Conservation (phyloP, 2,888 invertebrate species). For the Pammene fasciana region DNA sequence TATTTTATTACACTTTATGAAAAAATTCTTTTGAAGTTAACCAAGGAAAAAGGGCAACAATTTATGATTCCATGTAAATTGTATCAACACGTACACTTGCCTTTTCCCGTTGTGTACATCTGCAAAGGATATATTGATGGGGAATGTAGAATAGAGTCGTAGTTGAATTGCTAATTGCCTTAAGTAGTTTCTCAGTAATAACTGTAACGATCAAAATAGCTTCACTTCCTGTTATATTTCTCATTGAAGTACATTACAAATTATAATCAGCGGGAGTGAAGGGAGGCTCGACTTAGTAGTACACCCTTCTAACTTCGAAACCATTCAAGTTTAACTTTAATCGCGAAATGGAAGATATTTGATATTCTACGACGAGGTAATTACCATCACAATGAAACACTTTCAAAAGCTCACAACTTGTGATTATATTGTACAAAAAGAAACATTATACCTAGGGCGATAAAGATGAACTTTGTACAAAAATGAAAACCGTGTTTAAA, state of each 20-base stretch:
- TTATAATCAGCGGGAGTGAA: conserved; percentile 15
- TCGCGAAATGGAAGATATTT: conserved; percentile 28
- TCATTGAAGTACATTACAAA: conserved; percentile 8
- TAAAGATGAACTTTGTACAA: background rate
- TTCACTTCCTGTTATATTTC: background rate
- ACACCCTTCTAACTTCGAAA: conserved; percentile 16
- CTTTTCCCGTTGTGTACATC: no score
- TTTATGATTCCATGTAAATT: background rate
- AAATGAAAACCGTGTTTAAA: background rate
- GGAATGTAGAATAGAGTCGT: no score
- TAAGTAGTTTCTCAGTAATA: background rate
- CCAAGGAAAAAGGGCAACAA: background rate
- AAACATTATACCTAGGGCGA: background rate
- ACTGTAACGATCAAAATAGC: background rate
- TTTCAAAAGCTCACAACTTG: conserved; percentile 6
- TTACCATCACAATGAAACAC: conserved; percentile 5
- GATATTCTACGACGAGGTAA: conserved; percentile 21
- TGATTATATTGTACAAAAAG: background rate
- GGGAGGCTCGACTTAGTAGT: conserved; percentile 3
- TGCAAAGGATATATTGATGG: no score
- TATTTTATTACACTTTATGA: no score
- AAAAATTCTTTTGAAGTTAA: no score
- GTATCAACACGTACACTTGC: no score
- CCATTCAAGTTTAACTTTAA: conserved; percentile 27
- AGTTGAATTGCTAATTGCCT: no score